Base-by-base conservation (phyloP, 1,140 invertebrate species). In the Camponotus pennsylvanicus region DNA sequence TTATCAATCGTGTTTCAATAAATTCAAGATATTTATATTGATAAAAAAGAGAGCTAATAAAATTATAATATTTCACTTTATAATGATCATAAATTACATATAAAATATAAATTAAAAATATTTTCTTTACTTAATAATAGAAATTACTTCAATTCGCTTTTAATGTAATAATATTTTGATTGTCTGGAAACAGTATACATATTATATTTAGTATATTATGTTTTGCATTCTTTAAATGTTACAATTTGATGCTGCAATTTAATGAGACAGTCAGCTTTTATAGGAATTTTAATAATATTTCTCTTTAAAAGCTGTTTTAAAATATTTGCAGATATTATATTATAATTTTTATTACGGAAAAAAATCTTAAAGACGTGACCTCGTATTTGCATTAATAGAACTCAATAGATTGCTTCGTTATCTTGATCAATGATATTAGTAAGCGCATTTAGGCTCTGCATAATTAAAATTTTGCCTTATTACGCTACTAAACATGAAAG, bases 161-260 rank as follows among this genome's bases (percentile, higher is more conserved):
- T 83, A 83, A 83, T 83, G 27, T 27, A n/a, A 8, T 37, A 83
- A 8, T 37, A 83, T 83, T 83, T 27, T 83, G 69, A 34, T 73
- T 61, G 69, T 83, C 37, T 15, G 27, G 57, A 63, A 42, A 83
- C 52, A 40, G 40, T 73, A 71, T n/a, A n/a, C n/a, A n/a, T 57
- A 61, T 73, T 83, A 83, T 42, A 40, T n/a, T 83, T 73, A 40
- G 40, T 73, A 71, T 57, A 61, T 73, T 83, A 83, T 42, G 55
- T n/a, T 83, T 73, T 75, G 55, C 27, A 73, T 73, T 73, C 27
- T 45, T 59, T 40, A 71, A 70, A 59, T 21, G 1, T 27, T 27
- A 27, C 27, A 27, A 27, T 27, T 27, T 27, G 37, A 73, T 27
- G 18, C 34, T 71, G 40, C 42, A 61, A 83, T 71, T 83, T 73